These are phyloP conservation scores for Chloropsis hardwickii DNA, from an alignment of 2,113 vertebrate genomes.

Conservation along the genomic window DNA sequence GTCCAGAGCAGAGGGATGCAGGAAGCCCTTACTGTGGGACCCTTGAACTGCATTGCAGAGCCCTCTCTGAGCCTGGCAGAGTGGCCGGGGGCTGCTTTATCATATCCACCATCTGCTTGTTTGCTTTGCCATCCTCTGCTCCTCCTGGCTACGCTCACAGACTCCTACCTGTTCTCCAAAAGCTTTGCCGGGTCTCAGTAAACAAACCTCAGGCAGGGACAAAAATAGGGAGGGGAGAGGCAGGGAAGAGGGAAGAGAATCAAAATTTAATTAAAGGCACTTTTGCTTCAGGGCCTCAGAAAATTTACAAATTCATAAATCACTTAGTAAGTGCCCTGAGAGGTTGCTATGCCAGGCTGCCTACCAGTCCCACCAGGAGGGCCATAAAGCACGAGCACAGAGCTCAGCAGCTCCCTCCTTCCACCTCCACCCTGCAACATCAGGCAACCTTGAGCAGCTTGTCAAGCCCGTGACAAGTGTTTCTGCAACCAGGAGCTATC, in stretches of 20 bases:
- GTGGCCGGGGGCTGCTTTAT: neutral
- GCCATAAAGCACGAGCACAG: neutral
- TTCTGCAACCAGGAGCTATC: slow-evolving; percentile 20
- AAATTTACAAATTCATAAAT: slow-evolving; percentile 66
- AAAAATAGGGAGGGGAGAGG: neutral
- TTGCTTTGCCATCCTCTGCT: slow-evolving; percentile 44
- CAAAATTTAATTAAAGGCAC: slow-evolving; percentile 62
- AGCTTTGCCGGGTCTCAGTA: slow-evolving; percentile 5
- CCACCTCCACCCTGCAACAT: neutral
- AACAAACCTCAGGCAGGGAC: slow-evolving; percentile 34
- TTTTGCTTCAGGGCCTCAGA: slow-evolving; percentile 47
- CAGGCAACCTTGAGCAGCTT: slow-evolving; percentile 29
- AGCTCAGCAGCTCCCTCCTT: neutral
- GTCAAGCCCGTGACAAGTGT: slow-evolving; percentile 25
- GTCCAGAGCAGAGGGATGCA: neutral
- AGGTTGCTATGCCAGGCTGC: neutral
- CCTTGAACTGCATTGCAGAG: neutral
- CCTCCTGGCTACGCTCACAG: neutral
- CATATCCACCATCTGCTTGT: slow-evolving; percentile 28
- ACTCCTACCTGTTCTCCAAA: slow-evolving; percentile 47
- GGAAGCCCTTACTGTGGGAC: slow-evolving; percentile 26
- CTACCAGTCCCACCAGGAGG: slow-evolving; percentile 29
- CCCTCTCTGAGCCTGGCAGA: neutral
- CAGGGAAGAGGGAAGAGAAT: neutral
- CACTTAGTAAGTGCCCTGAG: slow-evolving; percentile 43